These are phyloP conservation scores for Dasyornis broadbenti DNA, from an alignment of 2,113 vertebrate species.

Conservation along the genomic window DNA sequence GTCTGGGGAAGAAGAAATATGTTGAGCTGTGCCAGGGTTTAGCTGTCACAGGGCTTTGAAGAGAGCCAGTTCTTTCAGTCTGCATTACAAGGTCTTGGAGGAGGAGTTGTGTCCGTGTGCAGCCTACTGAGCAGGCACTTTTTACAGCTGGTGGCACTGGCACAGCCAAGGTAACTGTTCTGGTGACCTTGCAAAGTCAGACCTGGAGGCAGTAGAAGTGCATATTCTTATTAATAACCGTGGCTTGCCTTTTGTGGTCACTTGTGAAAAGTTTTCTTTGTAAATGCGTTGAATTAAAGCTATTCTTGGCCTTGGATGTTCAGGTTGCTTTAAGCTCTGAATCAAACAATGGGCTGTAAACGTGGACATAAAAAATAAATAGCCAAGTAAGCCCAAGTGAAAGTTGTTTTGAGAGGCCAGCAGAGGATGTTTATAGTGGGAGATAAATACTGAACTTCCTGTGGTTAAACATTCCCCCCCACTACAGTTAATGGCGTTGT, in stretches of 20 bases:
- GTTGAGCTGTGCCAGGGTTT: neutral
- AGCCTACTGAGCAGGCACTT: neutral
- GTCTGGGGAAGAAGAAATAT: neutral
- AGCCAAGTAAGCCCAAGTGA: neutral
- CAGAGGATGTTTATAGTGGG: neutral
- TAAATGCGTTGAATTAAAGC: neutral
- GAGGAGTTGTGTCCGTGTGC: neutral
- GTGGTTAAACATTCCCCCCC: neutral
- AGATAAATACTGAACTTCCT: constrained; percentile 7
- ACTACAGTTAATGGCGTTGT: neutral
- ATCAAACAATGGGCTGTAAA: neutral
- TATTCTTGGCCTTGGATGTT: neutral
- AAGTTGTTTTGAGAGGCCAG: neutral
- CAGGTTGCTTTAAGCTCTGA: neutral
- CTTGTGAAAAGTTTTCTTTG: neutral
- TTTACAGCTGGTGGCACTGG: neutral
- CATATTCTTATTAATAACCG: neutral
- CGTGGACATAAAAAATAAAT: neutral
- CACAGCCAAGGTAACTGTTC: neutral
- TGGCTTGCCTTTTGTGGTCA: neutral
- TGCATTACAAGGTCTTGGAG: neutral
- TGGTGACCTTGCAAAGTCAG: neutral
- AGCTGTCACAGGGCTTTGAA: neutral
- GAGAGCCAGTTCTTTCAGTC: neutral
- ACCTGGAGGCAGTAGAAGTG: neutral